phyloP scores from a whole-genome alignment of 2,113 vertebrate species.

The Hiodon alosoides region DNA sequence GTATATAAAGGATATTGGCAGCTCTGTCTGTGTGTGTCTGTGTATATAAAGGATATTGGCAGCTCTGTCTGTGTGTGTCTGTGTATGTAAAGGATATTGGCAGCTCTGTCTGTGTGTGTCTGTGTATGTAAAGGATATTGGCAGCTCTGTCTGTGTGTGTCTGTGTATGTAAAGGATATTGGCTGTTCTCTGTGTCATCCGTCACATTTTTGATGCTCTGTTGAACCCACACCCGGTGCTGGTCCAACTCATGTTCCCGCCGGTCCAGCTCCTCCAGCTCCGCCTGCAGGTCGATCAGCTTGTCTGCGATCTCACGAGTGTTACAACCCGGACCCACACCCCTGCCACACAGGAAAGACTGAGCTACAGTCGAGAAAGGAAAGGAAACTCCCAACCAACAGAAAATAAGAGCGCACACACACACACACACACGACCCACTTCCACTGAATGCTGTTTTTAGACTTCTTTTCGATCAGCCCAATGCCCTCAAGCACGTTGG shows the following conservation, averaged over 20 bases:
- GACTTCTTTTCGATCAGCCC: conserved; percentile 97
- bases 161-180: conserved; percentile 75
- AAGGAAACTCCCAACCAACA: too few species aligned
- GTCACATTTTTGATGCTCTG: conserved; percentile 97
- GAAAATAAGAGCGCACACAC: neutral
- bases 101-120: too few species aligned
- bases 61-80: too few species aligned
- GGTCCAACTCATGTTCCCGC: conserved; percentile 87
- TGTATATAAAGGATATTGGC: too few species aligned
- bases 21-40: too few species aligned
- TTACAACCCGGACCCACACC: conserved; percentile 96
- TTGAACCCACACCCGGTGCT: conserved; percentile 95
- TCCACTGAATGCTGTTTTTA: conserved; percentile 99
- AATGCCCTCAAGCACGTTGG: conserved; percentile 93
- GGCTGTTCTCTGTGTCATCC: conserved; percentile 90
- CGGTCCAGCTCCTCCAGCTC: conserved; percentile 88
- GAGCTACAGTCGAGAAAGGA: conserved; percentile 22
- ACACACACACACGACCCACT: conserved; percentile 67
- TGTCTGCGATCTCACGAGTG: conserved; percentile 92
- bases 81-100: too few species aligned
- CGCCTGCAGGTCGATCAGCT: conserved; percentile 90
- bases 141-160: too few species aligned
- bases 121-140: too few species aligned
- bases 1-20: too few species aligned
- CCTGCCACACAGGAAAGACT: conserved; percentile 45